Conservation (phyloP, 1,140 invertebrate species). For the Bursaphelenchus mucronatus region DNA sequence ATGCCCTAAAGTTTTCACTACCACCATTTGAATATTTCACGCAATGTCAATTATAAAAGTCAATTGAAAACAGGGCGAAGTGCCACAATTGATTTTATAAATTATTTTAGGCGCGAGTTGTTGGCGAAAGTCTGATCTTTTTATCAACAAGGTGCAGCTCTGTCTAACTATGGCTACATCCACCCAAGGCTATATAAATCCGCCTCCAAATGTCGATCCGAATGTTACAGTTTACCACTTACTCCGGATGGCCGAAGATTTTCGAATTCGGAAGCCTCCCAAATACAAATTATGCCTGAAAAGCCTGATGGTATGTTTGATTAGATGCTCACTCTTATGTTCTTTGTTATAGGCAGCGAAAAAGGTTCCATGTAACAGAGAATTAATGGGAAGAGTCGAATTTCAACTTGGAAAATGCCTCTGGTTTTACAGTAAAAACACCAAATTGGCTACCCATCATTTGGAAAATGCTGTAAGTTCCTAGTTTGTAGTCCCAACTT, state of each 20-base stretch:
- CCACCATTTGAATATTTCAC: too few species aligned
- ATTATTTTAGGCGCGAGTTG: too few species aligned
- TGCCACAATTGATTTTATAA: too few species aligned
- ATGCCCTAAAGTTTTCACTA: too few species aligned
- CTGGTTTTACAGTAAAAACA: conserved; percentile 40
- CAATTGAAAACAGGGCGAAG: too few species aligned
- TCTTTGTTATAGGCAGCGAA: conserved; percentile 35
- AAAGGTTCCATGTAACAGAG: conserved; percentile 42
- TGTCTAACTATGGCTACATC: too few species aligned
- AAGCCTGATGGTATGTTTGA: conserved; percentile 38
- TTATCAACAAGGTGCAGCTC: too few species aligned
- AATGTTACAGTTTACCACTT: conserved; percentile 1
- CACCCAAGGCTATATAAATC: too few species aligned
- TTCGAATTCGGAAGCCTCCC: conserved; percentile 25
- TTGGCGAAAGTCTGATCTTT: too few species aligned
- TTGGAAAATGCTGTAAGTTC: conserved; percentile 33
- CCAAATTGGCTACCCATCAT: conserved; percentile 33
- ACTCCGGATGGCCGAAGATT: conserved; percentile 43
- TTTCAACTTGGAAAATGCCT: conserved; percentile 44
- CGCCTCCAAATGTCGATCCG: conserved; percentile 5
- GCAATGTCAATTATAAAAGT: too few species aligned
- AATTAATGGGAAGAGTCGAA: conserved; percentile 35
- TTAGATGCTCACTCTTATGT: background rate
- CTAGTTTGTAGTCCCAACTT: conserved; percentile 3
- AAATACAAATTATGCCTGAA: conserved; percentile 51